Evolutionary conservation across 2,113 vertebrate genomes (phyloP).

Genomic region (Cryptotis parvus): DNA sequence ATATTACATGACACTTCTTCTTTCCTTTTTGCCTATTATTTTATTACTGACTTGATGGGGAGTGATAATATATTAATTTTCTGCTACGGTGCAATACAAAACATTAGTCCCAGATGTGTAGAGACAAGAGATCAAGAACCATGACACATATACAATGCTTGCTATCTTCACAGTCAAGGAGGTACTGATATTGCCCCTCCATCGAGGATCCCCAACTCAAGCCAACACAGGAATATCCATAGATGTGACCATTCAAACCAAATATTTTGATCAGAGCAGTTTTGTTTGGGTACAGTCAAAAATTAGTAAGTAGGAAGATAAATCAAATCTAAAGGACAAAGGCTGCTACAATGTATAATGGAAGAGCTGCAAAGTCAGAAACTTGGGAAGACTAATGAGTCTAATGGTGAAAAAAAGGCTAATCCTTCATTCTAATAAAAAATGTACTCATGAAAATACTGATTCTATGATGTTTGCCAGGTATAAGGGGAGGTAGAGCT

Average conservation of each 20-base stretch:
- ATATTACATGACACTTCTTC: neutral
- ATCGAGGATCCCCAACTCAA: neutral
- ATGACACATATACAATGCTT: neutral
- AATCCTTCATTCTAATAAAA: neutral
- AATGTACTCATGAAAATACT: neutral
- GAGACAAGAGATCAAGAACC: neutral
- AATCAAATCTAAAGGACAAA: conserved; percentile 16
- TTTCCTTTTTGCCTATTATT: neutral
- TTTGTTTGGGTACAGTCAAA: neutral
- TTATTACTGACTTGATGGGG: neutral
- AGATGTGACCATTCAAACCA: neutral
- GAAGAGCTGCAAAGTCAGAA: conserved; percentile 14
- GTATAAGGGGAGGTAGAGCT: neutral
- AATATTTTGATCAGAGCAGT: neutral
- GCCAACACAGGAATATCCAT: conserved; percentile 7
- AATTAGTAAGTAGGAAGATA: neutral
- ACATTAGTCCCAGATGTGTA: neutral
- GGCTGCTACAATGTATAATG: neutral
- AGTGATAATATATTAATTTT: neutral
- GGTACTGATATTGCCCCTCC: no score
- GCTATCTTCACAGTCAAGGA: neutral
- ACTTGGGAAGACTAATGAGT: neutral
- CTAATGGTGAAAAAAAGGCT: neutral
- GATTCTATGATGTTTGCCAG: neutral
- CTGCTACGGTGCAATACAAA: neutral